Evolutionary conservation across 2,113 vertebrate genomes (phyloP).

Genomic region (Cepphus grylle): DNA sequence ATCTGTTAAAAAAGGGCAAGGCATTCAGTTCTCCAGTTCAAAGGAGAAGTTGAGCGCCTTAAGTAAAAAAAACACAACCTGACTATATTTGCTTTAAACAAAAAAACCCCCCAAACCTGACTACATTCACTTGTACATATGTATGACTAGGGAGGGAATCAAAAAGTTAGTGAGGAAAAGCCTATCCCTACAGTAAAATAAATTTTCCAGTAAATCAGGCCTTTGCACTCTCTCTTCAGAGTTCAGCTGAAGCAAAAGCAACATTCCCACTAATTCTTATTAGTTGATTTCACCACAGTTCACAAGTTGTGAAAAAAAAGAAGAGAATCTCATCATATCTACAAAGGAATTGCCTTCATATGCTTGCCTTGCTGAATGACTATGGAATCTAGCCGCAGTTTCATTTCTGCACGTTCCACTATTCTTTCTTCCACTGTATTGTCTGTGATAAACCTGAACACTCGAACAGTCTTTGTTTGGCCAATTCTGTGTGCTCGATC

Average conservation of each 20-base stretch:
- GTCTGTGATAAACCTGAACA: slow-evolving; percentile 97
- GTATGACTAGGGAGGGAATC: neutral
- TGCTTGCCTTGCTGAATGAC: slow-evolving; percentile 95
- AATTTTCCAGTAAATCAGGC: neutral
- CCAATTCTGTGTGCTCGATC: slow-evolving; percentile 98
- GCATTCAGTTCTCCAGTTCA: neutral
- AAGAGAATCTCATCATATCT: neutral
- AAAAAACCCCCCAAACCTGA: too few species aligned
- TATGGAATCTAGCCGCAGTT: slow-evolving; percentile 94
- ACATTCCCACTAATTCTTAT: neutral
- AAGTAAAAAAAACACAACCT: neutral
- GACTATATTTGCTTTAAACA: neutral
- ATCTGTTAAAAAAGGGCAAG: neutral
- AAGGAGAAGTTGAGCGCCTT: neutral
- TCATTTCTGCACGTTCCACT: slow-evolving; percentile 97
- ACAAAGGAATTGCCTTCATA: rapidly evolving
- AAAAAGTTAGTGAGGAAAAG: neutral
- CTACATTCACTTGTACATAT: rapidly evolving
- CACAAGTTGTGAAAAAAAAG: neutral
- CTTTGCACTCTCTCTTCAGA: neutral
- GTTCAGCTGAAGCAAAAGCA: neutral
- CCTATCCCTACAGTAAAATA: neutral
- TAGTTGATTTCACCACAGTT: neutral
- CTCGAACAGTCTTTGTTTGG: slow-evolving; percentile 93
- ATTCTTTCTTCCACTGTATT: slow-evolving; percentile 98